phyloP scores from a whole-genome alignment of 1,140 invertebrate species.

The Saccostrea echinata region DNA sequence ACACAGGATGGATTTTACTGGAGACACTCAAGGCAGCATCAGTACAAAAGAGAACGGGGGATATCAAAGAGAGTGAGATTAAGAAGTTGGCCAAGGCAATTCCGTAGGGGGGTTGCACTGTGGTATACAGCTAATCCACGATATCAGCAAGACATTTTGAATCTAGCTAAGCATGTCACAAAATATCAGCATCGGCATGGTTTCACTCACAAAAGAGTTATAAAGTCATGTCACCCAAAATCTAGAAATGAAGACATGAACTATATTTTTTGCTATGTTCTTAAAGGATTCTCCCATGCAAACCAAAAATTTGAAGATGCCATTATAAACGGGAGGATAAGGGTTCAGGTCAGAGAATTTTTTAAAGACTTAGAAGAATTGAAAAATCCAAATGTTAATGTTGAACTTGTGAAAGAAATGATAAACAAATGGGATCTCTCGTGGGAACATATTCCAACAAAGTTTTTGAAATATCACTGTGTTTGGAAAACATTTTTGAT shows the following conservation, averaged over 20 bases:
- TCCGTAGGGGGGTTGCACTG: neutral
- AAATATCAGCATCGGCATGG: neutral
- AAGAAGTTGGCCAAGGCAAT: neutral
- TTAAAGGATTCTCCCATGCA: neutral
- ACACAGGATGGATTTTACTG: neutral
- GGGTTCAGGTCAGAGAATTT: neutral
- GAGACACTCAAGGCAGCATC: neutral
- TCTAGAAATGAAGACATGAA: neutral
- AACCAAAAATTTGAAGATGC: neutral
- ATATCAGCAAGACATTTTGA: neutral
- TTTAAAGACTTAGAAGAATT: neutral
- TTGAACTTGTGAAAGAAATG: neutral
- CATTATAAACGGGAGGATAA: neutral
- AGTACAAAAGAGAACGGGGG: neutral
- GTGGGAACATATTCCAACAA: neutral
- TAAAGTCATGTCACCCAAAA: neutral
- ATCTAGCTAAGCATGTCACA: neutral
- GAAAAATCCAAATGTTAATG: neutral
- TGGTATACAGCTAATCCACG: neutral
- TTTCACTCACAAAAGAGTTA: neutral
- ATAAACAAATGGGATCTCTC: slow-evolving; percentile 5
- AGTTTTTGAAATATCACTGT: neutral
- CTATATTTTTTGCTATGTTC: neutral
- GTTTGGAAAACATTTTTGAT: neutral
- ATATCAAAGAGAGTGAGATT: neutral